Evolutionary conservation across 2,113 vertebrate genomes (phyloP).

Genomic region (Albula glossodonta): DNA sequence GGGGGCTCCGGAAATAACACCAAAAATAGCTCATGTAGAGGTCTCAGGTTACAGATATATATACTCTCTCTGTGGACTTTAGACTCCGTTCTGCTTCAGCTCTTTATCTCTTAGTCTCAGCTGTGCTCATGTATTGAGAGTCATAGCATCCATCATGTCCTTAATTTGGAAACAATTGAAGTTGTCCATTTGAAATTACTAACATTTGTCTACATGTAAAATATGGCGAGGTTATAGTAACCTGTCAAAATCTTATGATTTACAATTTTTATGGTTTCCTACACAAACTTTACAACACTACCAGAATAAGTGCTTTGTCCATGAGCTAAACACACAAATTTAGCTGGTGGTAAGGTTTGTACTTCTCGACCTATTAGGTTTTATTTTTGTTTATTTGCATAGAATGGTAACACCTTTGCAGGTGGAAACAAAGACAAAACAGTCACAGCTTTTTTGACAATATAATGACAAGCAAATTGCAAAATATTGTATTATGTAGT

Average conservation of each 20-base stretch:
- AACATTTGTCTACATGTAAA: neutral
- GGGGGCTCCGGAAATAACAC: constrained; percentile 26
- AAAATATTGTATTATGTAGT: too few species aligned
- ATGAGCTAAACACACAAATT: neutral
- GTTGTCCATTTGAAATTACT: neutral
- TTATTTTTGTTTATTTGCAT: neutral
- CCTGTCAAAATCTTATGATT: neutral
- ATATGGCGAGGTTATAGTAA: neutral
- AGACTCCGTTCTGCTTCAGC: neutral
- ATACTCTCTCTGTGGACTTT: neutral
- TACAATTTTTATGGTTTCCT: neutral
- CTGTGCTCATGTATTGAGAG: neutral
- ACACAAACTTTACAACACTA: neutral
- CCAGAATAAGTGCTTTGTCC: neutral
- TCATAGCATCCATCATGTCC: neutral
- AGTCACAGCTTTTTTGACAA: too few species aligned
- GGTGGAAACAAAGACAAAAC: too few species aligned
- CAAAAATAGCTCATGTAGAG: constrained; percentile 16
- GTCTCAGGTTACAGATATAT: constrained; percentile 19
- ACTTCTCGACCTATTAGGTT: neutral
- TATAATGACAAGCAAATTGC: too few species aligned
- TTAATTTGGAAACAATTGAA: neutral
- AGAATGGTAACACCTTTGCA: neutral
- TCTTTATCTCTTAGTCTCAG: neutral
- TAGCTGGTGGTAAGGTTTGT: neutral